Evolutionary conservation across 2,888 invertebrate genomes (phyloP), one percentile per base, ranked within the genome.

Genomic region (Agonopterix heracliana): DNA sequence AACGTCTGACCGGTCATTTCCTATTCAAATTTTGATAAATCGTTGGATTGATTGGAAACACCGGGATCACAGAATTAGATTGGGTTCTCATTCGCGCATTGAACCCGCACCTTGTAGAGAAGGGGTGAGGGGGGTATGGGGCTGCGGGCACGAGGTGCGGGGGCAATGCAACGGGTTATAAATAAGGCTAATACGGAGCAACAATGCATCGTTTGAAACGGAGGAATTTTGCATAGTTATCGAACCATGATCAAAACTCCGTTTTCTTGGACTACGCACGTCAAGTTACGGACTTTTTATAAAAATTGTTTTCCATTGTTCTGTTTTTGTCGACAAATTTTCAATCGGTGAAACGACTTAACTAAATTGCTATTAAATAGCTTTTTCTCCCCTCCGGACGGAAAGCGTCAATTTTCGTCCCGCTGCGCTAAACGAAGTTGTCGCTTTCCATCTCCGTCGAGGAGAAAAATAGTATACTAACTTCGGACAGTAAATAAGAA

Each of bases 41-140:
- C 61, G 63, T 49, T 56, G 55, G 58, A 64, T 56, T 71, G 70
- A 69, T 70, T 64, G 66, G 63, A 70, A 66, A 63, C 64, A 66
- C 61, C 59, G 61, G 63, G 61, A 64, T 67, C 56, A 60, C 62
- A 58, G 66, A 71, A 69, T 74, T 74, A 69, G 70, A 71, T 71
- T 69, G 58, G 59, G 60, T 59, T 61, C 64, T 63, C 50, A 51
- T 51, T 53, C 46, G 56, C 56, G 54, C 61, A 47, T 68, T 61
- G 59, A 58, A 56, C 53, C 54, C 50, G 56, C 61, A 53, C 59
- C 56, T 60, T 52, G 55, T 53, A 53, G 50, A 57, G 53, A 50
- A 7, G 41, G 34, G 12, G 43, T 42, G 9, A 26, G 44, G 26
- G 47, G 44, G 47, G 43, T n/a, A 47, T 52, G 51, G 50, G 51